These are phyloP conservation scores for Cancer borealis DNA, from an alignment of 2,888 invertebrate species.

Conservation along the genomic window DNA sequence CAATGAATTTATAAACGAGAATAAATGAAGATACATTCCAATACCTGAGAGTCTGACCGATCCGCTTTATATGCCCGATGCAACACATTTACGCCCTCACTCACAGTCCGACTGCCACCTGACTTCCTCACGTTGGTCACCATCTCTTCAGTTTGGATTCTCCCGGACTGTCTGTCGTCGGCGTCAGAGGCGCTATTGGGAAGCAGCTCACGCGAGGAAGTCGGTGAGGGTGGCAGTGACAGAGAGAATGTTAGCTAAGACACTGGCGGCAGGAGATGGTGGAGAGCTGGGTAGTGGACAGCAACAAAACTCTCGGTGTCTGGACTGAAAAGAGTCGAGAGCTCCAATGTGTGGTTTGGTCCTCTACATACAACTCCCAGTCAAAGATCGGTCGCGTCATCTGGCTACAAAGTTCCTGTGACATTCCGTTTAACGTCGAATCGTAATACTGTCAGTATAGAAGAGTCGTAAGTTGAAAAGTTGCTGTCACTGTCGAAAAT, in stretches of 20 bases:
- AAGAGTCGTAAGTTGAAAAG: slow-evolving; percentile 38
- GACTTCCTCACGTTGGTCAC: slow-evolving; percentile 65
- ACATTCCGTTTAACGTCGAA: slow-evolving; percentile 25
- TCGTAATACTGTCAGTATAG: slow-evolving; percentile 7
- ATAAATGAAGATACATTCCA: slow-evolving; percentile 53
- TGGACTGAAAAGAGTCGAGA: slow-evolving; percentile 73
- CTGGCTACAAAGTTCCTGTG: slow-evolving; percentile 6
- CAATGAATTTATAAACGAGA: slow-evolving; percentile 40
- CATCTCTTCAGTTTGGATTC: slow-evolving; percentile 61
- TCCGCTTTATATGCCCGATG: slow-evolving; percentile 55
- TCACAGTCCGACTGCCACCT: slow-evolving; percentile 69
- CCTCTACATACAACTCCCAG: slow-evolving; percentile 61
- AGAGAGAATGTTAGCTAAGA: slow-evolving; percentile 61
- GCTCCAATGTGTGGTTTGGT: slow-evolving; percentile 69
- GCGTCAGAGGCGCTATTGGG: slow-evolving; percentile 53
- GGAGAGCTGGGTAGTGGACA: slow-evolving; percentile 51
- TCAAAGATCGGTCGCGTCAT: slow-evolving; percentile 67
- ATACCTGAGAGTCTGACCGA: slow-evolving; percentile 61
- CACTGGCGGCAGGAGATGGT: slow-evolving; percentile 57
- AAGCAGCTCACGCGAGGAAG: slow-evolving; percentile 64
- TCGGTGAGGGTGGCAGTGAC: slow-evolving; percentile 64
- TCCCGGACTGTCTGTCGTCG: slow-evolving; percentile 65
- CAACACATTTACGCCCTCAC: slow-evolving; percentile 57
- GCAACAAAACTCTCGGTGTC: slow-evolving; percentile 62
- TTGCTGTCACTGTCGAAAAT: background rate